Conservation (phyloP, 2,797 vertebrate genomes). For the Euthynnus affinis region DNA sequence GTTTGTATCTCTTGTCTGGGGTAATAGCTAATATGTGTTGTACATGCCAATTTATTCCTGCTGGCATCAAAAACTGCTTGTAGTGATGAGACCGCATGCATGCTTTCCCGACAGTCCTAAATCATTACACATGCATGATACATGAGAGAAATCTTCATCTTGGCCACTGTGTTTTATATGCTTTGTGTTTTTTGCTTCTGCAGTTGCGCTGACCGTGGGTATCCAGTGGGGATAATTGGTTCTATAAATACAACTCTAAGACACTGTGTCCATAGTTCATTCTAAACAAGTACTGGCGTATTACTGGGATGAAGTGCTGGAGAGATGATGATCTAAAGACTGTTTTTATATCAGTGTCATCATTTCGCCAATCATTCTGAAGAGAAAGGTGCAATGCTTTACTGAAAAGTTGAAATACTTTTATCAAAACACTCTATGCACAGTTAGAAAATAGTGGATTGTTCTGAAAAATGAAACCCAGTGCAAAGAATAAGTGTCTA, state of each 20-base stretch:
- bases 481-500: background rate
- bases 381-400: conserved; percentile 35
- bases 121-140: conserved; percentile 39
- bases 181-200: background rate
- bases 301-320: conserved; percentile 33
- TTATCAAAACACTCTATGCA: conserved; percentile 40
- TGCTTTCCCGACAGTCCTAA: conserved; percentile 36
- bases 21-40: conserved; percentile 24
- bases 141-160: conserved; percentile 45
- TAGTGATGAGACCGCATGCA: conserved; percentile 40
- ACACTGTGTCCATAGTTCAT: conserved; percentile 37
- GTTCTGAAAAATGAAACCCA: conserved; percentile 24
- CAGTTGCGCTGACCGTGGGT: conserved; percentile 27
- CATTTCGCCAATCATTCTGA: conserved; percentile 52
- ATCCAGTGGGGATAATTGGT: conserved; percentile 48
- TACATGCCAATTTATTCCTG: conserved; percentile 25
- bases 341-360: conserved; percentile 56
- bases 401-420: conserved; percentile 51
- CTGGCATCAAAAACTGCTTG: conserved; percentile 41
- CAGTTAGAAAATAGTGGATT: conserved; percentile 17
- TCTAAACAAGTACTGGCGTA: conserved; percentile 31
- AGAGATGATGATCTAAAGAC: conserved; percentile 40
- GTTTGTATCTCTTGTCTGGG: conserved; percentile 21
- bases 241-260: conserved; percentile 48
- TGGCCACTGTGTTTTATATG: conserved; percentile 5